Percentiles rank a stretch among this genome's conserved stretches.
These are phyloP conservation scores for Drosophila nigromelanica DNA, from an alignment of 1,140 invertebrate genomes.

Conservation along the genomic window DNA sequence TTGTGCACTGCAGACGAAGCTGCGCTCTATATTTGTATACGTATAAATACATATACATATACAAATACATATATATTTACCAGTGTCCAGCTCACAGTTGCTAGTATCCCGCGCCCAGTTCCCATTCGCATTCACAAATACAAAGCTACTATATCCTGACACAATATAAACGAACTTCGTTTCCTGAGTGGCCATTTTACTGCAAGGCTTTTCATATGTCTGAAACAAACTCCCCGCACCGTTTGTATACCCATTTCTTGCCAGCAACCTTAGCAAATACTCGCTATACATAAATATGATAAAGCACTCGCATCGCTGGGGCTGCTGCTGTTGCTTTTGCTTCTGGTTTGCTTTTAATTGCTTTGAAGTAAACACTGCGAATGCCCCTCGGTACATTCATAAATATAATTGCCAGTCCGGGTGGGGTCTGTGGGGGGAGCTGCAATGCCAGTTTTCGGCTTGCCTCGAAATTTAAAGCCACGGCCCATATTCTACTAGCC, in stretches of 20 bases:
- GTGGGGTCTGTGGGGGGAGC: constrained; percentile 22
- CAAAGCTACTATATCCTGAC: constrained; percentile 71
- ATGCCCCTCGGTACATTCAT: constrained; percentile 70
- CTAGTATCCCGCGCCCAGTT: background rate
- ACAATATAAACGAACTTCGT: constrained; percentile 81
- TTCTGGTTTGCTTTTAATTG: constrained; percentile 74
- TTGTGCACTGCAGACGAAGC: constrained; percentile 60
- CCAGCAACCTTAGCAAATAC: constrained; percentile 67
- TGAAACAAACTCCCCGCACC: constrained; percentile 7
- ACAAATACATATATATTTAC: background rate
- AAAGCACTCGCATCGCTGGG: constrained; percentile 44
- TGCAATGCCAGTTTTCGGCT: constrained; percentile 14
- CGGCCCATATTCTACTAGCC: background rate
- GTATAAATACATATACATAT: no score
- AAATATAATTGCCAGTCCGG: constrained; percentile 66
- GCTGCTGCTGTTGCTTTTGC: constrained; percentile 34
- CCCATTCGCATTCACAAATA: constrained; percentile 54
- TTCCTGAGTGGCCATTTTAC: constrained; percentile 80
- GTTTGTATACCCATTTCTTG: background rate
- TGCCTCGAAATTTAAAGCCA: constrained; percentile 46
- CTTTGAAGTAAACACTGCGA: constrained; percentile 74
- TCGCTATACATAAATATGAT: constrained; percentile 72
- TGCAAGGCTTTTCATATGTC: constrained; percentile 69
- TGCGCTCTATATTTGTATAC: constrained; percentile 38
- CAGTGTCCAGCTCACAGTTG: constrained; percentile 1